phyloP scores from a whole-genome alignment of 1,140 invertebrate genomes.

The Bombus confusus region DNA sequence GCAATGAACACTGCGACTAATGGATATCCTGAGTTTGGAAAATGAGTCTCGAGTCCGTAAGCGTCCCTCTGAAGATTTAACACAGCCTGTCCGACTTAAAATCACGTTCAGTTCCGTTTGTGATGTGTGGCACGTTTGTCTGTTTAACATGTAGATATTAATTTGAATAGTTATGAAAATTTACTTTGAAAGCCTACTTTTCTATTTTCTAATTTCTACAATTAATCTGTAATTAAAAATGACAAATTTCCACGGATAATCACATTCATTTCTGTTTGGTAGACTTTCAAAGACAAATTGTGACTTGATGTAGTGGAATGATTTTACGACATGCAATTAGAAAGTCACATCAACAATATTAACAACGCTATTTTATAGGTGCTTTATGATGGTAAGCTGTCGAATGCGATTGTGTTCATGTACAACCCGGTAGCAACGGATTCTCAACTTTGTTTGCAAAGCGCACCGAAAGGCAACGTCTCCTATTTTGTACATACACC shows the following conservation, averaged over 20 bases:
- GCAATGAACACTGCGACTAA: not conserved
- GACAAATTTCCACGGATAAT: not conserved
- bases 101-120: not conserved
- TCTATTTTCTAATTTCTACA: not conserved
- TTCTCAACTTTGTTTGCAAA: conserved; percentile 98
- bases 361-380: conserved; percentile 86
- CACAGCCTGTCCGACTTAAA: not conserved
- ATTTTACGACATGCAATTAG: not conserved
- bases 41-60: not conserved
- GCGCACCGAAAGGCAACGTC: conserved; percentile 97
- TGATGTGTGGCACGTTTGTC: conserved; percentile 35
- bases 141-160: not conserved
- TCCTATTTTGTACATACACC: conserved; percentile 99
- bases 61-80: not conserved
- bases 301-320: not conserved
- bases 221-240: too few species aligned
- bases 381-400: conserved; percentile 98
- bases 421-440: conserved; percentile 99
- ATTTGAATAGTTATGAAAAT: not conserved
- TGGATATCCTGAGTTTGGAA: not conserved
- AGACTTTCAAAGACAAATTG: conserved; percentile 10
- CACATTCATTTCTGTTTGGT: not conserved
- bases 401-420: conserved; percentile 98
- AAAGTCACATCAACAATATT: not conserved
- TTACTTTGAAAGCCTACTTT: conserved; percentile 15